Conservation (phyloP, 2,888 invertebrate genomes). For the Electrophaes corylata region DNA sequence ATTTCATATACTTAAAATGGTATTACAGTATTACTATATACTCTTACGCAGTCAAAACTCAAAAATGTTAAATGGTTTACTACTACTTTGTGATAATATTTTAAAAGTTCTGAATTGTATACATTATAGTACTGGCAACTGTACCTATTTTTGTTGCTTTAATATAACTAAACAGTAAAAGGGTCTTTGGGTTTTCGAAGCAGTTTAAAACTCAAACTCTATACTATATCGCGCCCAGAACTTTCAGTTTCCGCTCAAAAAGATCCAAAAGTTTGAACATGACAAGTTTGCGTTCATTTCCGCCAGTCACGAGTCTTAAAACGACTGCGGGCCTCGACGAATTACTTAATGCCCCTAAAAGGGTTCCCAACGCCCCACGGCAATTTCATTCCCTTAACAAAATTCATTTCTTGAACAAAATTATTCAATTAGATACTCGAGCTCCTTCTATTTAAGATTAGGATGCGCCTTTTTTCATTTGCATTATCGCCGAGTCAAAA, state of each 20-base stretch:
- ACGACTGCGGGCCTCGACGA: slow-evolving; percentile 42
- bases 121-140: too few species aligned
- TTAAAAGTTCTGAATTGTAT: too few species aligned
- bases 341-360: slow-evolving; percentile 60
- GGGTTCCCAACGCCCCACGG: slow-evolving; percentile 51
- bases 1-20: too few species aligned
- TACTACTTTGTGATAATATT: too few species aligned
- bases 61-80: too few species aligned
- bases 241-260: slow-evolving; percentile 31
- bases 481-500: slow-evolving; percentile 55
- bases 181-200: not conserved
- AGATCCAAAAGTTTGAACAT: slow-evolving; percentile 36
- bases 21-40: too few species aligned
- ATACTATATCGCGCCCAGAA: not conserved
- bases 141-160: not conserved
- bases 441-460: slow-evolving; percentile 61
- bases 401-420: slow-evolving; percentile 63
- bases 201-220: slow-evolving; percentile 1
- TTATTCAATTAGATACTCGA: slow-evolving; percentile 74
- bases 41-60: too few species aligned
- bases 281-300: slow-evolving; percentile 38
- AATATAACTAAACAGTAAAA: not conserved
- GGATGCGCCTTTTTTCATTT: slow-evolving; percentile 65
- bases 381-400: slow-evolving; percentile 63
- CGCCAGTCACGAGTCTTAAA: slow-evolving; percentile 40